Evolutionary conservation across 2,888 invertebrate species (phyloP).

Genomic region (Ptilodon capucinus): DNA sequence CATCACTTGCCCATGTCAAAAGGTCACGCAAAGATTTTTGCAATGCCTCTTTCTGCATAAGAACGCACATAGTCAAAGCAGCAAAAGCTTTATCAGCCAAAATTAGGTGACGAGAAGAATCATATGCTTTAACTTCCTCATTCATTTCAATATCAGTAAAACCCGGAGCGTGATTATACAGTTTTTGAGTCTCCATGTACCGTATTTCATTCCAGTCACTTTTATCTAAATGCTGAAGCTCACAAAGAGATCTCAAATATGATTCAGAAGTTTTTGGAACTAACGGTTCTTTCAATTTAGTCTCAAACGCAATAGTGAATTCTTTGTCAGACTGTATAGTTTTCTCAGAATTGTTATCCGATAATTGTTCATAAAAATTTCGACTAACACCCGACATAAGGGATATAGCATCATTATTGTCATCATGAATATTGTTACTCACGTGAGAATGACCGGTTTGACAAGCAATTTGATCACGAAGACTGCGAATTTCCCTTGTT

Average conservation of each 20-base stretch:
- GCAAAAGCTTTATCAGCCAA: background rate
- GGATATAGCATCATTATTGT: background rate
- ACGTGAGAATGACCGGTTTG: background rate
- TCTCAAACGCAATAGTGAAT: background rate
- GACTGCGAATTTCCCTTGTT: background rate
- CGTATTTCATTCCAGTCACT: slow-evolving; percentile 3
- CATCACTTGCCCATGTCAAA: too few species aligned
- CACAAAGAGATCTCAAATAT: background rate
- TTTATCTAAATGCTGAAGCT: background rate
- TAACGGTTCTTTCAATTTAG: background rate
- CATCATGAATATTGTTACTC: background rate
- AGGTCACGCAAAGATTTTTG: background rate
- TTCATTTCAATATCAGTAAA: slow-evolving; percentile 2
- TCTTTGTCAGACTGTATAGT: background rate
- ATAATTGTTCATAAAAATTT: background rate
- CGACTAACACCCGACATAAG: background rate
- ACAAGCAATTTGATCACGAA: background rate
- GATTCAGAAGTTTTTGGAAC: background rate
- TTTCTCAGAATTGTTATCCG: background rate
- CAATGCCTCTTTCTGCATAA: background rate
- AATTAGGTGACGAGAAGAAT: background rate
- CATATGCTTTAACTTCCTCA: background rate
- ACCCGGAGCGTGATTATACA: background rate
- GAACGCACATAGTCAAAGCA: background rate
- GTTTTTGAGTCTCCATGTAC: background rate